Evolutionary conservation across 2,888 invertebrate species (phyloP), one percentile per base, ranked within the genome.

Genomic region (Agrenia bidenticulata): DNA sequence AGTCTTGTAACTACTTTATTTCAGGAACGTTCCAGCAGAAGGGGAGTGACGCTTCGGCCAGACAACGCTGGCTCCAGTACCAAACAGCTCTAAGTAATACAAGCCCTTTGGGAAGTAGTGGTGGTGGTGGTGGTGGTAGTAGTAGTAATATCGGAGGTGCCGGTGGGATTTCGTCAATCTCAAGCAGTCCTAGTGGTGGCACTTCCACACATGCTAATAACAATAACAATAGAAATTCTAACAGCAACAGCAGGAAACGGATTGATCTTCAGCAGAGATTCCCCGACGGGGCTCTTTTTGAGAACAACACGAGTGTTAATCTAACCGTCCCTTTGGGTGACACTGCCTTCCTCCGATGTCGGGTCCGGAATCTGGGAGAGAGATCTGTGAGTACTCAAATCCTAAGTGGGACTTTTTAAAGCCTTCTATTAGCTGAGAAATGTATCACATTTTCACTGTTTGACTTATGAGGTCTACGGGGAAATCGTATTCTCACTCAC

Each of bases 261-360:
- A 83, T 82, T 76, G 83, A 84, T 74, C 82, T 81, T 74, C 82
- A 80, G 70, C 76, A 78, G 53, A 39, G 61, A 41, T 62, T 57
- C 21, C 77, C 79, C 57, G 78, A 78, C 78, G 81, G 82, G 81
- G 72, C 66, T 64, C 80, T 80, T 24, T 77, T 77, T 75, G 86
- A 89, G 80, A 89, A 89, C 83, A 88, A 87, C 81, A 89, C 89
- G 64, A 85, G 86, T 71, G 87, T 87, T 76, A 89, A 89, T 80
- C 85, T 89, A 74, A 86, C 89, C 56, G 89, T 86, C 75, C 89
- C 89, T 80, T 83, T 89, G 69, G 90, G 90, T 57, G 86, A 88
- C 63, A 87, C 88, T 45, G 90, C 89, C 73, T 90, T 88, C 81
- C 84, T 90, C 77, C 89, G 89, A 80, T 91, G 90, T 81, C 87